Evolutionary conservation across 2,797 vertebrate species (phyloP), one percentile per base, ranked within the genome.

Genomic region (Phoeniculus purpureus): DNA sequence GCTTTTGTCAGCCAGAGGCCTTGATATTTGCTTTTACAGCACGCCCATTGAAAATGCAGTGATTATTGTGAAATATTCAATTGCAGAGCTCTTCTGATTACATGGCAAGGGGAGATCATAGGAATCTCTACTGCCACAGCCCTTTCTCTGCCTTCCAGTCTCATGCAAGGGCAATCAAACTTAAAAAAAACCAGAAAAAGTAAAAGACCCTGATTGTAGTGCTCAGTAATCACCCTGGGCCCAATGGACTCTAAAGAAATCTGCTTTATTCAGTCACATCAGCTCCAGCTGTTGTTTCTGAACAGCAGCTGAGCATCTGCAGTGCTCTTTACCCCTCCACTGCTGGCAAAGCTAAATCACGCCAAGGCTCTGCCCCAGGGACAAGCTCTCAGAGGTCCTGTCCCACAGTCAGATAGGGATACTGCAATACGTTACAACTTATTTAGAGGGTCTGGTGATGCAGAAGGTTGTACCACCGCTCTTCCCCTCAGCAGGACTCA

Each of bases 21-120:
- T 97, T 96, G 95, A 96, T 97, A 95, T 96, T 96, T 96, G 95
- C 81, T 86, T 97, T 97, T 96, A 96, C 94, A 96, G 90, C 62
- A 92, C 92, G 77, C 14, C 86, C 82, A 95, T 92, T 90, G 89
- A 96, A 97, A 97, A 96, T 91, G 94, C 81, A 81, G 92, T 84
- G 96, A 97, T 97, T 96, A 96, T 82, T 95, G 89, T 64, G 68
- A 96, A 95, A 96, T 86, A 95, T 92, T 94, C 92, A 95, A 94
- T 94, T 93, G 91, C 70, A 82, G 79, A 94, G 91, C 92, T 92
- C 90, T 93, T 95, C 92, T 96, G 93, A 95, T 95, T 93, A 92
- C 82, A 89, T 34, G 90, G 81, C 77, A 81, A 91, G 75, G 65
- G 67, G 75, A 94, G 86, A 94, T 90, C 85, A 96, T 31, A 75